Evolutionary conservation across 2,113 vertebrate genomes (phyloP), one percentile per base, ranked within the genome.

Genomic region (Psephotus haematonotus): DNA sequence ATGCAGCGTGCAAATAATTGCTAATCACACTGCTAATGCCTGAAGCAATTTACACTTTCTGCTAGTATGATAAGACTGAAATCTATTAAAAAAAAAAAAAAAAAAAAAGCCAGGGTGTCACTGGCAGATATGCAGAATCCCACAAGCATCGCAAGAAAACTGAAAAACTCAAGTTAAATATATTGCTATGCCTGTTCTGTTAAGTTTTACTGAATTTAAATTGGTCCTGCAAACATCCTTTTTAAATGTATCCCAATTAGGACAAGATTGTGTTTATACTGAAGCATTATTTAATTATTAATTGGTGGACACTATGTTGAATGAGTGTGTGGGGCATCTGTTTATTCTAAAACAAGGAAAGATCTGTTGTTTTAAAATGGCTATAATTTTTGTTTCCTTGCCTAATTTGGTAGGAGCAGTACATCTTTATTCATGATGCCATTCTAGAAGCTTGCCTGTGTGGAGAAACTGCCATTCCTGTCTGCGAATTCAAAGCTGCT

Each of bases 371-470:
- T 86, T 95, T 86, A 83, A 84, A 95, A 95, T 67, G 46, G 39
- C 17, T 76, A 8, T 77, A 87, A 88, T 90, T 62, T 57, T 90
- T 94, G 68, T 93, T 74, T 91, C 76, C 97, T 91, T 81, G 69
- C 87, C 91, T 94, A 92, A 94, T 97, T 97, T 94, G 72, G 62
- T 97, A 99, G 99, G 99, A 99, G 95, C 99, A 99, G 98, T 99
- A 99, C 93, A 99, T 99, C 96, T 99, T 99, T 98, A 99, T 99
- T 98, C 99, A 99, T 31, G 99, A 99, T 82, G 99, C 99, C 97
- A 99, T 99, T 93, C 98, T 99, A 91, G 99, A 99, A 98, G 99
- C 99, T 33, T 99, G 99, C 97, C 98, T 99, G 47, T 99, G 99
- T 97, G 99, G 99, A 93, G 99, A 99, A 97, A 99, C 99, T 63